A percentile compares a stretch with the other conserved stretches of the same genome.
These are phyloP conservation scores for Furnarius figulus DNA, from an alignment of 2,113 vertebrate genomes.

Conservation along the genomic window DNA sequence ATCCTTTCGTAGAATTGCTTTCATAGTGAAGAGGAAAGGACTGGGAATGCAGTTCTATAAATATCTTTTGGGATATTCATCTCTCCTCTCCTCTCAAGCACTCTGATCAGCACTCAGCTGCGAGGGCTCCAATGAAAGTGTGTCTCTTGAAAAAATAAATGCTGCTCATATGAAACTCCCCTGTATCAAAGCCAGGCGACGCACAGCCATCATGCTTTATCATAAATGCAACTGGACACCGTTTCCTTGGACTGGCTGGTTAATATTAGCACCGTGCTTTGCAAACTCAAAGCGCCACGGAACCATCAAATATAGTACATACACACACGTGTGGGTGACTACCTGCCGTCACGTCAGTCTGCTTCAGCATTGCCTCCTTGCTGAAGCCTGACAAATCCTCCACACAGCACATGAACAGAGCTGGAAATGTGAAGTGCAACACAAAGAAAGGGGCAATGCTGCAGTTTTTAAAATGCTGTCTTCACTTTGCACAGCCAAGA, in stretches of 20 bases:
- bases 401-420: neutral
- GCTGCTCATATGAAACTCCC: neutral
- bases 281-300: neutral
- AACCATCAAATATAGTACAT: neutral
- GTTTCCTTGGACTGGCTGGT: neutral
- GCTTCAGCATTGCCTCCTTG: neutral
- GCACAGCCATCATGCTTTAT: neutral
- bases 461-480: neutral
- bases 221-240: neutral
- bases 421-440: neutral
- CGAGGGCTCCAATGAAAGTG: neutral
- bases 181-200: neutral
- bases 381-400: neutral
- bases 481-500: neutral
- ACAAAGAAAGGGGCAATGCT: neutral
- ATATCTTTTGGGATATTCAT: neutral
- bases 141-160: neutral
- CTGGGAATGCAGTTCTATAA: neutral
- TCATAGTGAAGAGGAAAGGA: neutral
- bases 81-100: neutral
- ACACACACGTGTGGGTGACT: neutral
- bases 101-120: neutral
- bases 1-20: neutral
- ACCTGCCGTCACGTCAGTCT: rapidly evolving
- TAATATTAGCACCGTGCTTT: neutral